These are phyloP conservation scores for Anastrepha ludens DNA, from an alignment of 1,140 invertebrate species.

Conservation along the genomic window DNA sequence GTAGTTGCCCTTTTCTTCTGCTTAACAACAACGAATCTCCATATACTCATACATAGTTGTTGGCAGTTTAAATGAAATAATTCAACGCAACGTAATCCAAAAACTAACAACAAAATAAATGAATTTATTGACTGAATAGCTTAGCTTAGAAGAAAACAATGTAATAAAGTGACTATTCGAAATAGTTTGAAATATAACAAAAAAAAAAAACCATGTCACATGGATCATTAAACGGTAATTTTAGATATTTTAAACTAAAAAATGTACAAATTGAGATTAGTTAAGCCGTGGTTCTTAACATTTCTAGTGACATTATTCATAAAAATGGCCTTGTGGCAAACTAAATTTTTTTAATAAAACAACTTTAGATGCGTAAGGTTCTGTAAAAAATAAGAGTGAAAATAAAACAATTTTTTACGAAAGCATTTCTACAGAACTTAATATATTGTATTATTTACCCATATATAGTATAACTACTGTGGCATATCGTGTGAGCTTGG, in stretches of 20 bases:
- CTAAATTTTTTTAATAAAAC: slow-evolving; percentile 28
- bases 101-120: slow-evolving; percentile 2
- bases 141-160: not conserved
- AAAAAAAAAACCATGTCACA: not conserved
- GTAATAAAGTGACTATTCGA: slow-evolving; percentile 17
- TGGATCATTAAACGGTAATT: not conserved
- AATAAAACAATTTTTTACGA: slow-evolving; percentile 27
- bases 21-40: not conserved
- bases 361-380: slow-evolving; percentile 17
- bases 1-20: not conserved
- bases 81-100: slow-evolving; percentile 8
- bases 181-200: slow-evolving; percentile 24
- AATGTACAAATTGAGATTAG: not conserved
- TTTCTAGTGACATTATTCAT: not conserved
- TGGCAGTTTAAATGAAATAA: not conserved
- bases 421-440: not conserved
- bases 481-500: too few species aligned
- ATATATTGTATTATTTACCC: too few species aligned
- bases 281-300: not conserved
- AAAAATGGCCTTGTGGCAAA: not conserved
- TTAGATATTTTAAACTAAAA: not conserved
- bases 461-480: too few species aligned
- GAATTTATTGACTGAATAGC: slow-evolving; percentile 41
- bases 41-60: not conserved
- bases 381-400: slow-evolving; percentile 16